Evolutionary conservation across 2,113 vertebrate species (phyloP).

Genomic region (Zosterops borbonicus): DNA sequence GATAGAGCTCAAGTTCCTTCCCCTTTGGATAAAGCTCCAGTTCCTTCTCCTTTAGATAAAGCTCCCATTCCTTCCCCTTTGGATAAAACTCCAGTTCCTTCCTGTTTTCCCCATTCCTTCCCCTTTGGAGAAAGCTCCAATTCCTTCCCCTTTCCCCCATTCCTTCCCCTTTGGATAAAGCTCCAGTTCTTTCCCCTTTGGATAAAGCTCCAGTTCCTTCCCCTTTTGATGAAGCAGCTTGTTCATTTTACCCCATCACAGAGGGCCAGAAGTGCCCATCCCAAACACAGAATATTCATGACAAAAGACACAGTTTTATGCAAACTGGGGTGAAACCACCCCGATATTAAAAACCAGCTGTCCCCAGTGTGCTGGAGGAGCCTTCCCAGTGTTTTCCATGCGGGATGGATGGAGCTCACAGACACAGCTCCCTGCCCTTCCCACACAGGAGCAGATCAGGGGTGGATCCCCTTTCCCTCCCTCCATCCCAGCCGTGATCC

Average conservation of each 20-base stretch:
- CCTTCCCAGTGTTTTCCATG: accelerated
- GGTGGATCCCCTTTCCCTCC: accelerated
- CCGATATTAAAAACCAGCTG: accelerated
- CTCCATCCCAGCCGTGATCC: background rate
- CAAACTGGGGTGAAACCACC: background rate
- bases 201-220: background rate
- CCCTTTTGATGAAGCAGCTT: background rate
- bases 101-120: too few species aligned
- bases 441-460: background rate
- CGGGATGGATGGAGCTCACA: accelerated
- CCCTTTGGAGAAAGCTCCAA: background rate
- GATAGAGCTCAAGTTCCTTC: too few species aligned
- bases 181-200: background rate
- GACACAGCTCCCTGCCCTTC: background rate
- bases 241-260: accelerated
- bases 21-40: too few species aligned
- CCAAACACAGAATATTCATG: background rate
- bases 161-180: background rate
- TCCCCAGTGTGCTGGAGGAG: background rate
- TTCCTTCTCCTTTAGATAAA: background rate
- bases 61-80: background rate
- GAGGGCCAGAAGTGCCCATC: background rate
- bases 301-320: accelerated
- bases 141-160: background rate
- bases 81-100: background rate